These are phyloP conservation scores for Euphonia xanthogaster DNA, from an alignment of 2,797 vertebrate species.

Conservation along the genomic window DNA sequence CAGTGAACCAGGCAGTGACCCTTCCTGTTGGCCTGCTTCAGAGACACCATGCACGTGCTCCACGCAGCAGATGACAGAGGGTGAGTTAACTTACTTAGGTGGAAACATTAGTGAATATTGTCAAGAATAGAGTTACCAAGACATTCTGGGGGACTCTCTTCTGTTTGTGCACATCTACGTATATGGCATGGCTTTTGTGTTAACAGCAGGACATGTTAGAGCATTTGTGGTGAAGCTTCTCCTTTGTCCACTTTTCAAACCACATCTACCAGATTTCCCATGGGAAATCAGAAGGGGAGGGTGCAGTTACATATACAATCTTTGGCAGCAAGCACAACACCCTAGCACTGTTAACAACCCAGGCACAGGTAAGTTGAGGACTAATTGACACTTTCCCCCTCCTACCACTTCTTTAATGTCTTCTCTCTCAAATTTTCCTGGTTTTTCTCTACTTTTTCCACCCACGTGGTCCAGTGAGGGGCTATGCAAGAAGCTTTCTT, in stretches of 20 bases:
- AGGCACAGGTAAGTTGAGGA: background rate
- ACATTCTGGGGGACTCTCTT: background rate
- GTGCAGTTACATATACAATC: background rate
- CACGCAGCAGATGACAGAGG: background rate
- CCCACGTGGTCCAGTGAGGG: accelerated
- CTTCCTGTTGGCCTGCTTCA: constrained; percentile 2
- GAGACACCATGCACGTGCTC: background rate
- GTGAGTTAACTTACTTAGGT: background rate
- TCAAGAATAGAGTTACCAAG: background rate
- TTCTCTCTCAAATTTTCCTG: background rate
- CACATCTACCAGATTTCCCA: background rate
- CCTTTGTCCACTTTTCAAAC: background rate
- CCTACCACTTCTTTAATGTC: accelerated
- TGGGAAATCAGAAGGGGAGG: background rate
- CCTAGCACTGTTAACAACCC: background rate
- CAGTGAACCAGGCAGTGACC: background rate
- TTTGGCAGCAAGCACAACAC: background rate
- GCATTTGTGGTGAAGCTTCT: background rate
- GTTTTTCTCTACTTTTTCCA: background rate
- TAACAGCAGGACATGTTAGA: background rate
- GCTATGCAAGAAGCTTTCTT: background rate
- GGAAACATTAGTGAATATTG: background rate
- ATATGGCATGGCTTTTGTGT: background rate
- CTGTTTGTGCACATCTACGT: background rate
- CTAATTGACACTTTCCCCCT: accelerated